Percentiles rank a stretch among this genome's conserved stretches.
Evolutionary conservation across 1,140 invertebrate genomes (phyloP).

Genomic region (Aradophagus sp.): DNA sequence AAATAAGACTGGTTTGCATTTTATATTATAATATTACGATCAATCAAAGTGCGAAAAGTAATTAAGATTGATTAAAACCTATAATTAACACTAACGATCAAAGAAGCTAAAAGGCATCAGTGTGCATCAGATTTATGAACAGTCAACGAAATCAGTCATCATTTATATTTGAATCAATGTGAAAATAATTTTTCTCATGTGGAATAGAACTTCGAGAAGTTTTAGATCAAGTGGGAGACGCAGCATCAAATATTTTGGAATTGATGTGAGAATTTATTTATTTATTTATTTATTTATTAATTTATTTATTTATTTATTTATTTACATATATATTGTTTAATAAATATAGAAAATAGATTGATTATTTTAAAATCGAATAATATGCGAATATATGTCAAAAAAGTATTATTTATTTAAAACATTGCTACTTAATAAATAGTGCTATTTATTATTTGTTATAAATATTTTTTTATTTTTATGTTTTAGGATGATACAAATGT

Average conservation of each 20-base stretch:
- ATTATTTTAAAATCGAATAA: no score
- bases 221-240: conserved; percentile 2
- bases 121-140: conserved; percentile 15
- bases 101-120: conserved; percentile 3
- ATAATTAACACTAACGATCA: conserved; percentile 16
- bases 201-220: conserved; percentile 6
- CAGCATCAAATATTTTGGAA: conserved; percentile 16
- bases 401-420: no score
- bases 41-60: conserved; percentile 30
- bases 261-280: conserved; percentile 5
- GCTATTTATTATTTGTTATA: no score
- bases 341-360: no score
- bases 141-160: conserved; percentile 11
- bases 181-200: conserved; percentile 11
- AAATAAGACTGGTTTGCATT: no score
- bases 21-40: no score
- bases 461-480: neutral
- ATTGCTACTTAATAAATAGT: neutral
- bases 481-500: conserved; percentile 78
- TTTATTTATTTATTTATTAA: neutral
- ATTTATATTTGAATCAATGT: conserved; percentile 1
- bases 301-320: no score
- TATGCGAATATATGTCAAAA: no score
- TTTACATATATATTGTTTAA: no score
- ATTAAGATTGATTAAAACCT: conserved; percentile 4